Evolutionary conservation across 92 coral and sea anemone genomes (phyloP), one percentile per base, ranked within the genome.

Genomic region (Palythoa grandiflora): DNA sequence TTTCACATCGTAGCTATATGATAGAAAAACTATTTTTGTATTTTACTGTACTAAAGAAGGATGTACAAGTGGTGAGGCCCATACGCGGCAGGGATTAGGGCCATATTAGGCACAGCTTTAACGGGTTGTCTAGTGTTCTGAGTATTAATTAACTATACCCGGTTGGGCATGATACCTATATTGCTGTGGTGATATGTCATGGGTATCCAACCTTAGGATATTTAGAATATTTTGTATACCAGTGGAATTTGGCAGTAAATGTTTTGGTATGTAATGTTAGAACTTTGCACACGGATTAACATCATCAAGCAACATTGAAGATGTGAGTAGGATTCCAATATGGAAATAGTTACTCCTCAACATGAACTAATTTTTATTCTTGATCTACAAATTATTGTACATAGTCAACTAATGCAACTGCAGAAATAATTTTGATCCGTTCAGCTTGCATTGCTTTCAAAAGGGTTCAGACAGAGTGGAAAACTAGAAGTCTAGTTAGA

Each of bases 1-100:
- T 20, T 36, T 12, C 10, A 13, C 51, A 81, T 77, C 21, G 90
- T n/a, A 21, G 35, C 54, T 35, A 85, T 38, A 48, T 54, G 39
- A 28, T 50, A 48, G 14, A 71, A 16, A 28, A 80, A 21, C 74
- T 81, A 81, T 81, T 81, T 81, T 81, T 81, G 54, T 80, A 80
- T 81, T 39, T 7, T 6, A 20, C 9, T 44, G 75, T 63, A 20
- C 75, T 70, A 20, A 52, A 44, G 17, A 63, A 20, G 12, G 20
- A 48, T 48, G 12, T 38, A 12, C 13, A 9, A 12, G 19, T 48
- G 73, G 13, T 12, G 35, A 36, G 53, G 83, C 83, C 83, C 83
- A 53, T 39, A 79, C 71, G 72, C 71, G 72, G 72, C 72, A 79
- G 48, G 37, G 84, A 36, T 7, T 37, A 15, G 1, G 84, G 21